Conservation (phyloP, 2,797 vertebrate genomes). For the Novumbra hubbsi region DNA sequence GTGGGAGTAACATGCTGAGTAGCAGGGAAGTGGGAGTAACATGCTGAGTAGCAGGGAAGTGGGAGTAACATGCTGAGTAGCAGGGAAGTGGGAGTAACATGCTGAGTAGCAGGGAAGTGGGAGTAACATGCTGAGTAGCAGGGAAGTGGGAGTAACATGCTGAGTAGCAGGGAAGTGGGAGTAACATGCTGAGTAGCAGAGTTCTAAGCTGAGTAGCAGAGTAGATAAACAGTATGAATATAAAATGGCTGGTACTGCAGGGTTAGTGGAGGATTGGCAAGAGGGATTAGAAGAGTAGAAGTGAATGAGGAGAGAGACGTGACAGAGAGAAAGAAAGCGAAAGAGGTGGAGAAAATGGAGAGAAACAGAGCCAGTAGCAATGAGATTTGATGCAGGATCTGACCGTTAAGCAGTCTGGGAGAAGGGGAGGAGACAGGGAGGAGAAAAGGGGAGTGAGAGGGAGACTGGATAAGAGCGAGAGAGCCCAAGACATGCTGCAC, state of each 20-base stretch:
- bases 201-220: too few relatives aligned
- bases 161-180: not conserved
- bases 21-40: too few relatives aligned
- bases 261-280: too few relatives aligned
- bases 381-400: slow-evolving; percentile 1
- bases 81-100: not conserved
- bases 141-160: not conserved
- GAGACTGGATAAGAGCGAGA: not conserved
- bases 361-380: not conserved
- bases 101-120: not conserved
- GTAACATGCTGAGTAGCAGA: too few relatives aligned
- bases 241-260: not conserved
- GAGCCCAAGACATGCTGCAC: too few relatives aligned
- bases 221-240: not conserved
- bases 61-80: not conserved
- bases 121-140: not conserved
- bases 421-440: slow-evolving; percentile 1
- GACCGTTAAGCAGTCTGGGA: slow-evolving; percentile 3
- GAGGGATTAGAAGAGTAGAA: too few relatives aligned
- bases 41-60: too few relatives aligned
- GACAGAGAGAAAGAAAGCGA: not conserved
- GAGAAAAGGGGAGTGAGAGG: not conserved
- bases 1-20: too few relatives aligned
- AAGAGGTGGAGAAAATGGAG: not conserved
- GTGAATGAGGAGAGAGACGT: not conserved